Percentiles rank a stretch among this genome's conserved stretches.
phyloP scores from a whole-genome alignment of 2,797 vertebrate species.

The Clangula hyemalis region DNA sequence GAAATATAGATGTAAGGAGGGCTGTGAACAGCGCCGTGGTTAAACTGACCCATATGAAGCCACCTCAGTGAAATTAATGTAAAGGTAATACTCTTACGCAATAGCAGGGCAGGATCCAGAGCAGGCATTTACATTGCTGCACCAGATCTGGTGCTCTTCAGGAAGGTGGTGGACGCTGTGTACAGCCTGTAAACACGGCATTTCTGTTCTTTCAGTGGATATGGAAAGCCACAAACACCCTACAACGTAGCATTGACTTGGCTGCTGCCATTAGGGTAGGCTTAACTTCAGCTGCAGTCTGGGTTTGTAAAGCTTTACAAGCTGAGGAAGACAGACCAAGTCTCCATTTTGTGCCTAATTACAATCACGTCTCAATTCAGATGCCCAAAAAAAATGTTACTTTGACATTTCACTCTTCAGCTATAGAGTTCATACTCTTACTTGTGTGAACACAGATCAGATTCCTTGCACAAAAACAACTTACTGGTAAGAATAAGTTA shows the following conservation, averaged over 20 bases:
- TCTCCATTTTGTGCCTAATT: neutral
- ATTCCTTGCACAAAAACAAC: neutral
- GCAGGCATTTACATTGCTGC: neutral
- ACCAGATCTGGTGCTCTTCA: neutral
- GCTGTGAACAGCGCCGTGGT: slow-evolving; percentile 47
- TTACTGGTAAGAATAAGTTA: neutral
- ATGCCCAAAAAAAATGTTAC: neutral
- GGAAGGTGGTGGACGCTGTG: neutral
- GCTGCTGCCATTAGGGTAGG: neutral
- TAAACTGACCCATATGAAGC: neutral
- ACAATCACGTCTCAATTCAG: neutral
- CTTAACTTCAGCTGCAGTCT: neutral
- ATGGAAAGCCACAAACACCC: neutral
- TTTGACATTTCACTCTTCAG: neutral
- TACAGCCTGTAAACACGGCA: neutral
- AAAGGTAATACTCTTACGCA: neutral
- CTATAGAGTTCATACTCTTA: neutral
- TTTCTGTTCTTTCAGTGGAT: neutral
- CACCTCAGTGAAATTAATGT: neutral
- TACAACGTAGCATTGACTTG: rapidly evolving
- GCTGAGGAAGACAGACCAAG: neutral
- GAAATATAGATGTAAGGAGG: slow-evolving; percentile 70
- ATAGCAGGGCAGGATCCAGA: neutral
- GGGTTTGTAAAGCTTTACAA: neutral
- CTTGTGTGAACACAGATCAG: neutral